Base-by-base conservation (phyloP, 2,888 invertebrate species). In the Spatulosminthurus flaviceps region DNA sequence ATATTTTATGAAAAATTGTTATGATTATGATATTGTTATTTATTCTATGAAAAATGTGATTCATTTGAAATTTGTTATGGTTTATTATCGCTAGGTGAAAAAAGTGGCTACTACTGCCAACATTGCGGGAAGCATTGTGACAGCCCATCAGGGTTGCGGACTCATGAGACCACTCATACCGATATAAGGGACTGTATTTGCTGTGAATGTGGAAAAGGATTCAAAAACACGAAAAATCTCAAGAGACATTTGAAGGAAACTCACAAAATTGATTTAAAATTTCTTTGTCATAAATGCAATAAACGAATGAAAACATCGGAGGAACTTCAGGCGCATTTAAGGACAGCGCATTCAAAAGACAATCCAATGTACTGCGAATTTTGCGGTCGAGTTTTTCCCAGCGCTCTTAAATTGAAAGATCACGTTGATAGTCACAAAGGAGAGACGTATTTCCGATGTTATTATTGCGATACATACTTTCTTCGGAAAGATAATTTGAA, bases 161-260 rank as follows among this genome's bases (percentile, higher is more conserved):
- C 19, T 19, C 61, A 61, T 61, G 22, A 28, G 13, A 24, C 21
- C 13, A 74, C 61, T 13, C 74, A 60, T 60, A 24, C n/a, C 1
- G 21, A 74, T 1, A 42, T 41, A 11, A n/a, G 60, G 26, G 42
- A 72, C 42, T 28, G 21, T 19, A 19, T 43, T 9, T 72, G 72
- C n/a, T 13, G 42, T 13, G 51, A 51, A 61, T 75, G 77, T 43
- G 77, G 69, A 22, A 77, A 77, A 43, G 77, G 34, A 1, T 67
- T 77, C 66, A 77, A 43, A 41, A 67, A 61, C n/a, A 41, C 42
- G 7, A 77, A 77, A 77, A 77, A 77, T 34, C 43, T 77, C 19
- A 24, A 34, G 28, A 9, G 60, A 21, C 77, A 77, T 29, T 5
- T 77, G 24, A 24, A 43, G n/a, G 60, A 51, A 28, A 70, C 60